Base-by-base conservation (phyloP, 2,888 invertebrate species). In the Hyposoter didymator region DNA sequence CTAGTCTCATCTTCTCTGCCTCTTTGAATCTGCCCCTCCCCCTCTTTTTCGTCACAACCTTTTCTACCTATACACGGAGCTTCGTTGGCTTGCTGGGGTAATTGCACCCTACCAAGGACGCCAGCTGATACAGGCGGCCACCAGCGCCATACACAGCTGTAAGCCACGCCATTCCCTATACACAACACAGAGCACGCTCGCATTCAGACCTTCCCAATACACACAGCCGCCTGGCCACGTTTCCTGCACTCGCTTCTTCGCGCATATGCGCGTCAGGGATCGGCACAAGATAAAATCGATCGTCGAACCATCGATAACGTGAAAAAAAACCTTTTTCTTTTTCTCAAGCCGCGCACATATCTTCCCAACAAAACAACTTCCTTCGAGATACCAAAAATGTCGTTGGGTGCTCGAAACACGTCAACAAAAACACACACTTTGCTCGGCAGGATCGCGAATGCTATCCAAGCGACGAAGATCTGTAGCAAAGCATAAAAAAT, bases 71-170 rank as follows among this genome's bases (percentile, higher is more conserved):
- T 43, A 66, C 49, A 59, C 49, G 67, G 73, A 78, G 79, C 88
- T 89, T 88, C 88, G 90, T 82, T 88, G 89, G 87, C 89, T 88
- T 88, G 92, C 90, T 90, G 92, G 92, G 93, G 93, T 93, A 93
- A 93, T 93, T 93, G 93, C 93, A 93, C 93, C 93, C 93, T 92
- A 91, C 93, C 93, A 93, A 93, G 93, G 93, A 91, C 93, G 93
- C 93, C 93, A 93, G 93, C 93, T 93, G 93, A 93, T 93, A 93
- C 91, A 91, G 92, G 22, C 91, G 90, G 90, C 91, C 87, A 89
- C 83, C 88, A 86, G 84, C 87, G 78, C 85, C 69, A 75, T 84
- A 79, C 85, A 88, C 88, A 88, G 87, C 88, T 87, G 87, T 87
- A 87, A 79, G 78, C 87, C 74, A 79, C 79, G 47, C 75, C 83